Conservation (phyloP, 2,888 invertebrate species). For the Alentia gelatinosa region DNA sequence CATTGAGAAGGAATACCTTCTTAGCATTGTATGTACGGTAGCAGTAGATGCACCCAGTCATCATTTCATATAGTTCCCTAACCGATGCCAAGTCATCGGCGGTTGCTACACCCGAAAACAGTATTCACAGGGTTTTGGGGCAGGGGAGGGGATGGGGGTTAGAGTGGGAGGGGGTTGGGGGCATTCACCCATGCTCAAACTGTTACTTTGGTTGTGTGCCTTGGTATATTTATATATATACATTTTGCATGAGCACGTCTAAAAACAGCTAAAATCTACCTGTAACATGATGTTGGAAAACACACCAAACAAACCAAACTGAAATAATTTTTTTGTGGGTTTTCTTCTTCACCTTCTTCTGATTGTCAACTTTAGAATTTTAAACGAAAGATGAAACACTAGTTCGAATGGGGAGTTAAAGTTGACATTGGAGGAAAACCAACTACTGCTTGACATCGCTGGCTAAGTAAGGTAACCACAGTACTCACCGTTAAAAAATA, state of each 20-base stretch:
- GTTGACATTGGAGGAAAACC: not conserved
- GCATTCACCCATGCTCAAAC: not conserved
- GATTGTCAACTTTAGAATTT: not conserved
- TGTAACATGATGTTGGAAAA: slow-evolving; percentile 4
- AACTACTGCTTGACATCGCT: not conserved
- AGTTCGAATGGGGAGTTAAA: not conserved
- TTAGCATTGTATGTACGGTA: not conserved
- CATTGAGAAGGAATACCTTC: not conserved
- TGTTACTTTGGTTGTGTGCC: not conserved
- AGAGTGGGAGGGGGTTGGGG: not conserved
- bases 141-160: not conserved
- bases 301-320: slow-evolving; percentile 47
- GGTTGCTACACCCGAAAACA: slow-evolving; percentile 2
- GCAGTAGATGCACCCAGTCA: not conserved
- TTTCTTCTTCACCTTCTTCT: no score
- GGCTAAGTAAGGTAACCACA: not conserved
- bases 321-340: not conserved
- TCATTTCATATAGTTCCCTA: not conserved
- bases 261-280: not conserved
- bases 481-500: not conserved
- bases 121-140: no score
- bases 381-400: not conserved
- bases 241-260: slow-evolving; percentile 40
- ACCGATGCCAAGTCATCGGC: not conserved
- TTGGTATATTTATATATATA: not conserved